These are phyloP conservation scores for Buathra laborator DNA, from an alignment of 2,888 invertebrate genomes.

Conservation along the genomic window DNA sequence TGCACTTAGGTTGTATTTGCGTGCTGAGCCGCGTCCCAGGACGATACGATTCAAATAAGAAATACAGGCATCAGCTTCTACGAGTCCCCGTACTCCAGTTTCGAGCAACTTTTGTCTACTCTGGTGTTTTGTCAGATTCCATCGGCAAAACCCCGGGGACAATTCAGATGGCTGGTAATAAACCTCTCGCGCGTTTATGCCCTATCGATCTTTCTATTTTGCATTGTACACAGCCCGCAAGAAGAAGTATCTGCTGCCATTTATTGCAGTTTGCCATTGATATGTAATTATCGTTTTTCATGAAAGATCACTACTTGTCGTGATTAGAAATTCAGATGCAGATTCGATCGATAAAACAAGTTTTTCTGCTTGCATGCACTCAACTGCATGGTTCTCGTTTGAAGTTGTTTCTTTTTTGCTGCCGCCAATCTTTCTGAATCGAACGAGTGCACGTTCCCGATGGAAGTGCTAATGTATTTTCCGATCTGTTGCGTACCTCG, in stretches of 20 bases:
- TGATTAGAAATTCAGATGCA: no score
- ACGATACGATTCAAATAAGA: constrained; percentile 22
- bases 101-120: not conserved
- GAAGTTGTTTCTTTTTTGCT: not conserved
- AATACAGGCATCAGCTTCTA: constrained; percentile 2
- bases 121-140: not conserved
- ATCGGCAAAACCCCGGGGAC: not conserved
- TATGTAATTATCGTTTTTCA: no score
- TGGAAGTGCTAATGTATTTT: constrained; percentile 1
- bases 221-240: not conserved
- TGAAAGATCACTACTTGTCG: no score
- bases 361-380: not conserved
- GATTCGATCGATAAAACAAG: not conserved
- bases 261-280: no score
- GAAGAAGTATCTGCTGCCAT: no score
- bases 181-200: not conserved
- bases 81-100: not conserved
- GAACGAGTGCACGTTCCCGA: not conserved
- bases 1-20: constrained; percentile 1
- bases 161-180: not conserved
- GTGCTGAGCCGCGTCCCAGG: not conserved
- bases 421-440: not conserved
- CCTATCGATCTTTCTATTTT: not conserved
- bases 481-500: constrained; percentile 5
- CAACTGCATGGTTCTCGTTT: not conserved